Base-by-base conservation (phyloP, 2,888 invertebrate genomes). In the Chloromyia formosa region DNA sequence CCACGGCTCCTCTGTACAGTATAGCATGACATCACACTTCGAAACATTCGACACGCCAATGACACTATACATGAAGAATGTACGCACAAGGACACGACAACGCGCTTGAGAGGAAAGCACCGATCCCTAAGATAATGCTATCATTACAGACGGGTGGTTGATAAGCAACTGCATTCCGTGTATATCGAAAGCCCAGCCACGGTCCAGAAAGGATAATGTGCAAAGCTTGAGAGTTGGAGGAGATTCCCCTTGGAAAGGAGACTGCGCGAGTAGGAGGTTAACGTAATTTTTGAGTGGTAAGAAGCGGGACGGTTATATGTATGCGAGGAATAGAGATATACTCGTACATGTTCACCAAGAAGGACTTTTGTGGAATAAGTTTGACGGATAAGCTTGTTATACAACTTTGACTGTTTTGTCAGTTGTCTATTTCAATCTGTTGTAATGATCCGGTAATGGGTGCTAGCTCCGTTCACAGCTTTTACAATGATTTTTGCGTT, bases 101-200 rank as follows among this genome's bases (percentile, higher is more conserved):
- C 27, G 22, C 60, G 62, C 18, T 40, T 35, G 23, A 18, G 3
- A 12, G 40, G n/a, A 45, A n/a, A 18, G 49, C 49, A 49, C 35
- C 40, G 18, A 42, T 49, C 27, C 60, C 23, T 9, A 61, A 5
- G 60, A 61, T 64, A 54, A 74, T 54, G 73, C 35, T 74, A 64
- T 53, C 73, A 74, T 62, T 60, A 58, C 73, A 45, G 27, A 27
- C 54, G 58, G 71, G 58, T 60, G 66, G 60, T 60, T 74, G 73
- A 74, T 74, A 74, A 64, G 49, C 54, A 64, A 74, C 73, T 74
- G 40, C 16, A 27, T 40, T 53, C 42, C 23, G 4, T 40, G 14
- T 40, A 16, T 7, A 23, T 27, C 1, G 1, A 54, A 69, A 54
- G 69, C 35, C 9, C 45, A 9, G 42, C 9, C 12, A 7, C 9